Base-by-base conservation (phyloP, 2,888 invertebrate species). In the Cataglyphis livida region DNA sequence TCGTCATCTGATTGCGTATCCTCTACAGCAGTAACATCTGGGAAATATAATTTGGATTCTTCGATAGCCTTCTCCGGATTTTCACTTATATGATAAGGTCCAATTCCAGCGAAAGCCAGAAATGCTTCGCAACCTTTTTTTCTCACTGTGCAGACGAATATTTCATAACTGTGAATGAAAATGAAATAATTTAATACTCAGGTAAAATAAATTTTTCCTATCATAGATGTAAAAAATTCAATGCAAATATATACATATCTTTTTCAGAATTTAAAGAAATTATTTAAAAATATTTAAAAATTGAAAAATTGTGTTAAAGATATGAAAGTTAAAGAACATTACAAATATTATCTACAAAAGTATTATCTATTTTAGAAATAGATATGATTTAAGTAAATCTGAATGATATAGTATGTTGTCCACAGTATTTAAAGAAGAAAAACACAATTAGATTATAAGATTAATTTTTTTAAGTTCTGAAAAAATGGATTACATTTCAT, bases 61-160 rank as follows among this genome's bases (percentile, higher is more conserved):
- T 94, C 94, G 7, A 90, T 85, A 61, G 93, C 94, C 28, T 90
- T 92, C 68, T 94, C 94, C 0, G 92, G 91, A 89, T 89, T 94
- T 85, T 94, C 94, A 79, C 94, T 94, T 0, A 94, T 93, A 73
- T 94, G 93, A 84, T 93, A 94, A 18, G 94, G 94, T 10, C 94
- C 94, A 44, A 94, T 94, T 1, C 94, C 94, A 41, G 94, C 94
- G 59, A 94, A 94, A 5, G 93, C 92, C 64, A 94, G 81, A 87
- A 94, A 94, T 10, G 93, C 92, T 79, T 94, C 94, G 3, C 92
- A 91, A 48, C 92, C 92, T 44, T 92, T 85, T 90, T 93, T 94
- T 66, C 93, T 94, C 0, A 94, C 92, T 25, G 93, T 92, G 38
- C 93, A 92, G 25, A 94, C 92, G 75, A 94, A 94, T 32, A 90